Conservation (phyloP, 2,888 invertebrate genomes). For the Himalopsyche japonica region DNA sequence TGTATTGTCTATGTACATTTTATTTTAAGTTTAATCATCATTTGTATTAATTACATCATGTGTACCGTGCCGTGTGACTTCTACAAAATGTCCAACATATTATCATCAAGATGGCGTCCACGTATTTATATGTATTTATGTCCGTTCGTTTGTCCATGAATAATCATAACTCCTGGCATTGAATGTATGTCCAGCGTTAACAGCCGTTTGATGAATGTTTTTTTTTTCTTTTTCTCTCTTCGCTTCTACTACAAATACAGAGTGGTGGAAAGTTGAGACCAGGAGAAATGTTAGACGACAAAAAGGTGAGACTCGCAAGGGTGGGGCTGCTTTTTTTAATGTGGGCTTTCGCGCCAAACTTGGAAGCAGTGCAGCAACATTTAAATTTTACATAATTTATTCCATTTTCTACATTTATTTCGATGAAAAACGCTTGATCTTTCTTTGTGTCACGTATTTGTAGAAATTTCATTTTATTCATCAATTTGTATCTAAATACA, state of each 20-base stretch:
- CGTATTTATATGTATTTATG: not conserved
- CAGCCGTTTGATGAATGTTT: conserved; percentile 7
- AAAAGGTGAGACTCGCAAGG: conserved; percentile 73
- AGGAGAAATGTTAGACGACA: conserved; percentile 91
- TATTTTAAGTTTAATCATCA: not conserved
- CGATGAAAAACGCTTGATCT: not conserved
- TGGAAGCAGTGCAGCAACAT: not conserved
- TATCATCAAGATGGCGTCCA: not conserved
- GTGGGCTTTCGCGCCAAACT: not conserved
- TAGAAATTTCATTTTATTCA: not conserved
- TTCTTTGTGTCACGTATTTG: not conserved
- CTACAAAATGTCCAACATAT: not conserved
- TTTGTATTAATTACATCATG: not conserved
- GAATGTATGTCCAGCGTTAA: not conserved
- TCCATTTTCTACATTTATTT: not conserved
- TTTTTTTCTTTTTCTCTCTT: conserved; percentile 3
- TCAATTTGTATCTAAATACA: not conserved
- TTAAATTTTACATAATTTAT: not conserved
- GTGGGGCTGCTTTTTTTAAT: not conserved
- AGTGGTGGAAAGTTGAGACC: conserved; percentile 90
- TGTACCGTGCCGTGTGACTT: not conserved
- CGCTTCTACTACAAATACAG: conserved; percentile 51
- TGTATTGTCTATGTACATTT: not conserved
- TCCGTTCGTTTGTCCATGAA: not conserved
- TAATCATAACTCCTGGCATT: not conserved